These are phyloP conservation scores for Dasyprocta punctata DNA, from an alignment of 2,113 vertebrate genomes.

Conservation along the genomic window DNA sequence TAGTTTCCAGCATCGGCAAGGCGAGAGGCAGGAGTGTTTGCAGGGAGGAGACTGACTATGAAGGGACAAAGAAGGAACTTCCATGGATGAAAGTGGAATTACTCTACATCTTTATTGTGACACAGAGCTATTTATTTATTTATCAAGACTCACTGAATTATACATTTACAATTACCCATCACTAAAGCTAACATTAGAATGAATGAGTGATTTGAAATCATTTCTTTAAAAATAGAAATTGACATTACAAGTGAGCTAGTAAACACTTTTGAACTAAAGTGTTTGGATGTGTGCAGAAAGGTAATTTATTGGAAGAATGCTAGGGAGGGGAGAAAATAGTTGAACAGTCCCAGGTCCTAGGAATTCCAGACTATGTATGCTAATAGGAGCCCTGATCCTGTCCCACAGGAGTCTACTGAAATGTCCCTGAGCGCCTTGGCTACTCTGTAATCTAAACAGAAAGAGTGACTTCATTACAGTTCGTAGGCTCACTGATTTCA, in stretches of 20 bases:
- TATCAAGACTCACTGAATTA: slow-evolving; percentile 4
- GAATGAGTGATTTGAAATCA: slow-evolving; percentile 58
- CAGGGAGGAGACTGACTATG: background rate
- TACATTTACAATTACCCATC: background rate
- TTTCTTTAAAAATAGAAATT: slow-evolving; percentile 66
- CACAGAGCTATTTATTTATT: background rate
- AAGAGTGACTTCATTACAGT: slow-evolving; percentile 81
- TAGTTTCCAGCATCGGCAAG: background rate
- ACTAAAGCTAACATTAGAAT: slow-evolving; percentile 32
- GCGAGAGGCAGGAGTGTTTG: background rate
- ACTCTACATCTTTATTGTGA: background rate
- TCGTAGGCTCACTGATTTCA: slow-evolving; percentile 80
- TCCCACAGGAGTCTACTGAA: slow-evolving; percentile 75
- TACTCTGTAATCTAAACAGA: slow-evolving; percentile 86
- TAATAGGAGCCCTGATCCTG: slow-evolving; percentile 81
- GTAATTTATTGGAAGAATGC: slow-evolving; percentile 43
- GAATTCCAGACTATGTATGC: slow-evolving; percentile 72
- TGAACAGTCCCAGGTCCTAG: slow-evolving; percentile 65
- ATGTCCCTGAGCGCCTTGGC: slow-evolving; percentile 81
- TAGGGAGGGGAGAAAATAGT: slow-evolving; percentile 64
- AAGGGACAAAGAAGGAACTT: background rate
- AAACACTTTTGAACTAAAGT: slow-evolving; percentile 40
- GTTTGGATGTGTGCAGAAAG: slow-evolving; percentile 62
- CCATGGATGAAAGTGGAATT: background rate
- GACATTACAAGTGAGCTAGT: slow-evolving; percentile 50